Evolutionary conservation across 1,140 invertebrate species (phyloP).

Genomic region (Tetramorium parvispinum): DNA sequence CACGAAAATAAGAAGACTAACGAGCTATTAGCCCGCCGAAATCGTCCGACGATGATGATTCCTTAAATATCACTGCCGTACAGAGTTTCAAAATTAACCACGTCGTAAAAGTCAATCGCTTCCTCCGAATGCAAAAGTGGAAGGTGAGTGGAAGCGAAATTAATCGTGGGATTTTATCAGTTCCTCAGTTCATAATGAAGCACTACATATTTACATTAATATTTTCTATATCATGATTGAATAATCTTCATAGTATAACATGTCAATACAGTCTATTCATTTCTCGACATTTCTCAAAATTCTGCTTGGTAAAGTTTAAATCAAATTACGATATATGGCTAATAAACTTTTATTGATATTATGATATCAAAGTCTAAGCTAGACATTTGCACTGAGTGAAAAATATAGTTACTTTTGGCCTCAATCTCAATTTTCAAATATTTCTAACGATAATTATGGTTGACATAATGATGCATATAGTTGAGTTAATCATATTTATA

Average conservation of each 20-base stretch:
- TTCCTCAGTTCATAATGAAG: not conserved
- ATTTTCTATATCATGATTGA: not conserved
- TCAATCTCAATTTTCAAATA: too few relatives aligned
- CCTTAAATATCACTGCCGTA: conserved; percentile 30
- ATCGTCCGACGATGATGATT: conserved; percentile 21
- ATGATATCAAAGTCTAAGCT: not conserved
- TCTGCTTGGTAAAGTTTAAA: not conserved
- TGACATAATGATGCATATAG: too few relatives aligned
- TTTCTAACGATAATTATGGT: too few relatives aligned
- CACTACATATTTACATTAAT: not conserved
- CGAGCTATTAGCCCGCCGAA: conserved; percentile 29
- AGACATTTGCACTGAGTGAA: too few relatives aligned
- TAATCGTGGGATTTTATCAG: not conserved
- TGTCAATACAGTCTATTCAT: not conserved
- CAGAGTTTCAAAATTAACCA: not conserved
- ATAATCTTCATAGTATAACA: not conserved
- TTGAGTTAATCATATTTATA: too few relatives aligned
- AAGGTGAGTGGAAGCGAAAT: not conserved
- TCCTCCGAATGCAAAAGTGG: not conserved
- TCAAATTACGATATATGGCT: not conserved
- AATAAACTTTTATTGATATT: not conserved
- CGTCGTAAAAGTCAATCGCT: conserved; percentile 6
- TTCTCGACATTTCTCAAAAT: not conserved
- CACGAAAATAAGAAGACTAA: conserved; percentile 48
- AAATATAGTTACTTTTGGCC: too few relatives aligned